These are phyloP conservation scores for Tamandua tetradactyla DNA, from an alignment of 2,797 vertebrate species.

Conservation along the genomic window DNA sequence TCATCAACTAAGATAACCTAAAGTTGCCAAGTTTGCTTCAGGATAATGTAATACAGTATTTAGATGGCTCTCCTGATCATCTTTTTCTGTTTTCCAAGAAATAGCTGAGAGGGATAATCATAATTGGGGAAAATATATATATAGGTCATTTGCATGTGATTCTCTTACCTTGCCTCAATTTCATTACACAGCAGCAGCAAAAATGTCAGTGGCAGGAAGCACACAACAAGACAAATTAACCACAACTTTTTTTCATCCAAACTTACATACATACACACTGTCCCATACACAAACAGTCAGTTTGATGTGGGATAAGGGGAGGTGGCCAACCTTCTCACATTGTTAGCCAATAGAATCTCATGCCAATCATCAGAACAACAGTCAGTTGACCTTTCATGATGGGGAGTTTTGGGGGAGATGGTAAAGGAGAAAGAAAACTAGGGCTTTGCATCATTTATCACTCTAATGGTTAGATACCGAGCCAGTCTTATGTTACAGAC, in stretches of 20 bases:
- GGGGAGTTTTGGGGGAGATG: conserved; percentile 33
- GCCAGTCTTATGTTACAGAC: conserved; percentile 66
- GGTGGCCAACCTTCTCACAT: conserved; percentile 58
- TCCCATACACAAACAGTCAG: conserved; percentile 60
- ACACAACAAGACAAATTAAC: conserved; percentile 76
- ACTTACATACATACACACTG: conserved; percentile 38
- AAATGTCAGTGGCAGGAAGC: conserved; percentile 78
- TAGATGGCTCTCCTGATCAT: background rate
- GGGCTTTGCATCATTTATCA: conserved; percentile 44
- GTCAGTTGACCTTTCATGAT: conserved; percentile 75
- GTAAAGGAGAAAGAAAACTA: background rate
- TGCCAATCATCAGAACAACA: conserved; percentile 70
- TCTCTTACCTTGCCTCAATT: conserved; percentile 63
- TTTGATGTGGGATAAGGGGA: conserved; percentile 45
- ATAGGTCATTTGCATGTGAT: conserved; percentile 62
- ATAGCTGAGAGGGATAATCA: background rate
- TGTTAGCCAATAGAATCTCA: conserved; percentile 64
- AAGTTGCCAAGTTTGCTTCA: background rate
- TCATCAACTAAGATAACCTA: conserved; percentile 38
- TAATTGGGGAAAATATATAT: conserved; percentile 32
- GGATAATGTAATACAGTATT: background rate
- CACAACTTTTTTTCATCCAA: conserved; percentile 73
- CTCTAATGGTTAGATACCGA: background rate
- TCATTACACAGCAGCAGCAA: conserved; percentile 73
- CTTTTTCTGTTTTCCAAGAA: background rate